Base-by-base conservation (phyloP, 2,888 invertebrate genomes). In the Polydrusus cervinus region DNA sequence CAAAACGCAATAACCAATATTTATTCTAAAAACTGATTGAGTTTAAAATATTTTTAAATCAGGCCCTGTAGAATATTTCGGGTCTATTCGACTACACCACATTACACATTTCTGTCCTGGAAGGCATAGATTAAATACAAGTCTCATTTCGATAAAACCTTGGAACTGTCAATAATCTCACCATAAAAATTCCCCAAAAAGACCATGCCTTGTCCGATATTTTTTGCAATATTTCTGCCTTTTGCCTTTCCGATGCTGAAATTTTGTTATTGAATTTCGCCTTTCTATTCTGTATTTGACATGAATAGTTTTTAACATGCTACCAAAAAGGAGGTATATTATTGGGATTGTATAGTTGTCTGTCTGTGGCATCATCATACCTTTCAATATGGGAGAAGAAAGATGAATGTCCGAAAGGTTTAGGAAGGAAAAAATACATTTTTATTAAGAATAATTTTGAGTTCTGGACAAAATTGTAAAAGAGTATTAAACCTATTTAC, bases 41-140 rank as follows among this genome's bases (percentile, higher is more conserved):
- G 25, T 25, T 25, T 25, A 25, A 25, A 30, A 53, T 30, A 25
- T n/a, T 53, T 53, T 53, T n/a, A 30, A 38, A 3, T 57, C 57
- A 38, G 57, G 14, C 14, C 16, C 57, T 57, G 57, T 38, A 14
- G 10, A 34, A 10, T 55, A 55, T 55, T 34, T 57, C 38, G 9
- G 38, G 16, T 57, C 38, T 7, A 38, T 16, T 57, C 57, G 38
- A 57, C 38, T 3, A 30, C 30, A 55, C 25, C 55, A n/a, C n/a
- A 55, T 51, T 53, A 11, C 30, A 53, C 25, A 53, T 53, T 53
- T 53, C 25, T 25, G n/a, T 25, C 30, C 25, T 13, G 53, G 25
- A 53, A 30, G 30, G 53, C 30, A 53, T n/a, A 53, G 53, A 53
- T 53, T 53, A 53, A 53, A 53, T 53, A 53, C 53, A 53, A 53